These are phyloP conservation scores for Drosophila mimetica DNA, from an alignment of 2,888 invertebrate species.

Conservation along the genomic window DNA sequence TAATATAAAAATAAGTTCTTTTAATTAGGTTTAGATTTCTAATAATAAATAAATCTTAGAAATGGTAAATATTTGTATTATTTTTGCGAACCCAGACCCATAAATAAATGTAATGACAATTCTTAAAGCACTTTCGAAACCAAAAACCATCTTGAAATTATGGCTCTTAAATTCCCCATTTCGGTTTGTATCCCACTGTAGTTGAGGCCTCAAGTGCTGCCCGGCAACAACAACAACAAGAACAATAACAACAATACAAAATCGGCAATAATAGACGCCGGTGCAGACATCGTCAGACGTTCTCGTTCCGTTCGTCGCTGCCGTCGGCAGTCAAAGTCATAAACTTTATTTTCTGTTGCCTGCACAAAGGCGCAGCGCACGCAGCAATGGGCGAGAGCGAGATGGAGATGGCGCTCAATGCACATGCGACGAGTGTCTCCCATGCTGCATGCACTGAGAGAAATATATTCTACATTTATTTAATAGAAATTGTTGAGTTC, in stretches of 20 bases:
- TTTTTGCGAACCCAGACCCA: no score
- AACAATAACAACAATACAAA: slow-evolving; percentile 62
- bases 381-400: slow-evolving; percentile 4
- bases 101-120: not conserved
- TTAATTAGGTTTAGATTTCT: no score
- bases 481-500: no score
- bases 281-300: slow-evolving; percentile 64
- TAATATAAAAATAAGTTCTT: no score
- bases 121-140: not conserved
- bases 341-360: slow-evolving; percentile 79
- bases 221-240: slow-evolving; percentile 11
- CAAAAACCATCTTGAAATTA: slow-evolving; percentile 1
- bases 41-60: no score
- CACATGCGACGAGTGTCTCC: slow-evolving; percentile 62
- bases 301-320: slow-evolving; percentile 37
- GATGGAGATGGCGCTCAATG: slow-evolving; percentile 41
- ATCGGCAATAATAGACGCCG: slow-evolving; percentile 74
- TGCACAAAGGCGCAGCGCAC: slow-evolving; percentile 72
- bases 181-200: slow-evolving; percentile 46
- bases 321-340: slow-evolving; percentile 78
- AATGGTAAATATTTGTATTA: no score
- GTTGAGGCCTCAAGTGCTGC: slow-evolving; percentile 38
- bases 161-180: not conserved
- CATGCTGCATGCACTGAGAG: not conserved
- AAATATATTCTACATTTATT: not conserved